phyloP scores from a whole-genome alignment of 2,888 invertebrate genomes.

The Laothoe populi region DNA sequence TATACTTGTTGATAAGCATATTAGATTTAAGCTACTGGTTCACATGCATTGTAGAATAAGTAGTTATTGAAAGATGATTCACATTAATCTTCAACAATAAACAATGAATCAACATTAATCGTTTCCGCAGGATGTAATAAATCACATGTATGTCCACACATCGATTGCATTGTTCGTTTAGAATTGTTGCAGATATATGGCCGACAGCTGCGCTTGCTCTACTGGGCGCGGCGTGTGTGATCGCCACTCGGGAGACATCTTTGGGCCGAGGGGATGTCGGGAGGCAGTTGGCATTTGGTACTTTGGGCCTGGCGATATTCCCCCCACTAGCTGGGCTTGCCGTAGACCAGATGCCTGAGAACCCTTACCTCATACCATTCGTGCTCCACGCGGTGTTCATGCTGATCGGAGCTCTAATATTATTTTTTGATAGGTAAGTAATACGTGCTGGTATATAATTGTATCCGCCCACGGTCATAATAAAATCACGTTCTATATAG shows the following conservation, averaged over 20 bases:
- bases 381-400: conserved; percentile 84
- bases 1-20: not conserved
- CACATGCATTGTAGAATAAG: conserved; percentile 9
- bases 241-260: conserved; percentile 92
- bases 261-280: conserved; percentile 92
- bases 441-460: not conserved
- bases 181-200: conserved; percentile 90
- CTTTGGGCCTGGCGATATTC: conserved; percentile 89
- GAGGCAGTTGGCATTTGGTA: conserved; percentile 90
- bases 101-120: conserved; percentile 22
- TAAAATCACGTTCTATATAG: conserved; percentile 3
- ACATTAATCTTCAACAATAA: conserved; percentile 21
- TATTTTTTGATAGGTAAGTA: conserved; percentile 82
- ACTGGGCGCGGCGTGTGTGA: conserved; percentile 90
- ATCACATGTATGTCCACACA: conserved; percentile 10
- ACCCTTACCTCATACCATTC: conserved; percentile 83
- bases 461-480: not conserved
- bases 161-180: conserved; percentile 36
- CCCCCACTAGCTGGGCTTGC: conserved; percentile 86
- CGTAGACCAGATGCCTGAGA: conserved; percentile 62
- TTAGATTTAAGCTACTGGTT: not conserved
- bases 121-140: not conserved
- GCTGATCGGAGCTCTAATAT: conserved; percentile 84
- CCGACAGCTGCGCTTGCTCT: conserved; percentile 89
- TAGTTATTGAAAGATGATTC: conserved; percentile 23